These are phyloP conservation scores for Rhincodon typus DNA, from an alignment of 2,797 vertebrate species.

Conservation along the genomic window DNA sequence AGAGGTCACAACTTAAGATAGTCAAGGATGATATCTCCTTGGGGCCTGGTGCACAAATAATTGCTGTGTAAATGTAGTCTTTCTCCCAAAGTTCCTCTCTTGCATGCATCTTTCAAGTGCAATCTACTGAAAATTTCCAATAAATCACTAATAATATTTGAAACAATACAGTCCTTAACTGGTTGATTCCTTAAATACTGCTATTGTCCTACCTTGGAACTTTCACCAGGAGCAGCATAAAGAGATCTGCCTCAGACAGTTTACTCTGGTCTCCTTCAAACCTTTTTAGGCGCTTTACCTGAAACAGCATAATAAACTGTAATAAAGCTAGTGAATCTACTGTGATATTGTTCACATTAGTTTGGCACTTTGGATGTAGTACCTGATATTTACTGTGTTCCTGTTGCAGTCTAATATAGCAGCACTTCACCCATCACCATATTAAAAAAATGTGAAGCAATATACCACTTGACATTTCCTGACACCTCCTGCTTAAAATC, in stretches of 20 bases:
- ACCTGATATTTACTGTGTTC: not conserved
- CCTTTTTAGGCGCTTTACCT: constrained; percentile 57
- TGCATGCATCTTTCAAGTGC: not conserved
- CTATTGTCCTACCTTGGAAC: constrained; percentile 57
- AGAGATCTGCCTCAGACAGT: constrained; percentile 68
- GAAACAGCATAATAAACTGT: constrained; percentile 20
- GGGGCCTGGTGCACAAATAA: not conserved
- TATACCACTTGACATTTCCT: not conserved
- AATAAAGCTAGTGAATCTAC: not conserved
- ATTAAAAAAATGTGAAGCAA: not conserved
- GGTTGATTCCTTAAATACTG: not conserved
- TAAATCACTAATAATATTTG: not conserved
- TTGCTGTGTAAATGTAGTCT: not conserved
- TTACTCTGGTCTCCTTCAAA: constrained; percentile 56
- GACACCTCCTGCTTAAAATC: not conserved
- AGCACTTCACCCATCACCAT: not conserved
- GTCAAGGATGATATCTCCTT: not conserved
- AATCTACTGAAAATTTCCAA: not conserved
- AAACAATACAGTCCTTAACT: not conserved
- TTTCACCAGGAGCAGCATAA: constrained; percentile 63
- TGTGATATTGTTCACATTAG: not conserved
- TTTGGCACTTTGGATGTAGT: not conserved
- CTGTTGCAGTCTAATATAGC: not conserved
- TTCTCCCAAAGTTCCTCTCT: not conserved
- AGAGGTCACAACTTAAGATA: not conserved